A percentile compares a stretch with the other conserved stretches of the same genome.
phyloP scores from a whole-genome alignment of 2,797 vertebrate genomes.

The Enteromius thamalakanensis region DNA sequence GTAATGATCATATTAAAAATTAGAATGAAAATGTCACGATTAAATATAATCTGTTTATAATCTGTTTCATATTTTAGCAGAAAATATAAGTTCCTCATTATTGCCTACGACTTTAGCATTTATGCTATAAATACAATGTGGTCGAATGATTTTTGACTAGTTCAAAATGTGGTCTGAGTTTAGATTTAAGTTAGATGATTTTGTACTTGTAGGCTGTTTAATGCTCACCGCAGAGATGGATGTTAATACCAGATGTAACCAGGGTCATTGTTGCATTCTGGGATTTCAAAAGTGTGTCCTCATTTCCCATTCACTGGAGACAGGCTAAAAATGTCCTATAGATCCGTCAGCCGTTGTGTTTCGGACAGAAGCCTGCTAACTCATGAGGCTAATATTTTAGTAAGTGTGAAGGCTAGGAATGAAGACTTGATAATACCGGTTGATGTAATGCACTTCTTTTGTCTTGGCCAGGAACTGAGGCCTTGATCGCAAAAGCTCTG shows the following conservation, averaged over 20 bases:
- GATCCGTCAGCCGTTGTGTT: slow-evolving; percentile 64
- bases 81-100: not conserved
- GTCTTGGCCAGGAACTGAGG: slow-evolving; percentile 57
- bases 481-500: slow-evolving; percentile 65
- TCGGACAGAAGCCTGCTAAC: slow-evolving; percentile 55
- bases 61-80: not conserved
- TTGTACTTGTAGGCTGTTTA: not conserved
- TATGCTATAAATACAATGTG: slow-evolving; percentile 2
- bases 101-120: not conserved
- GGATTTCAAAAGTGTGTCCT: slow-evolving; percentile 36
- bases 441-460: slow-evolving; percentile 74
- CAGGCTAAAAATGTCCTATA: slow-evolving; percentile 55
- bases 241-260: slow-evolving; percentile 26
- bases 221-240: slow-evolving; percentile 7
- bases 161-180: not conserved
- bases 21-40: not conserved
- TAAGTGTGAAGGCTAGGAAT: slow-evolving; percentile 72
- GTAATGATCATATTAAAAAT: not conserved
- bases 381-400: slow-evolving; percentile 71
- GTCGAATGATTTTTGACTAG: not conserved
- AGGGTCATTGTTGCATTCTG: slow-evolving; percentile 13
- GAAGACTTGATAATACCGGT: slow-evolving; percentile 70
- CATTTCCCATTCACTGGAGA: slow-evolving; percentile 43
- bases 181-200: not conserved
- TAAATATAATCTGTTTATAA: slow-evolving; percentile 4